Conservation (phyloP, 1,140 invertebrate genomes). For the Mycetomoellerius zeteki region DNA sequence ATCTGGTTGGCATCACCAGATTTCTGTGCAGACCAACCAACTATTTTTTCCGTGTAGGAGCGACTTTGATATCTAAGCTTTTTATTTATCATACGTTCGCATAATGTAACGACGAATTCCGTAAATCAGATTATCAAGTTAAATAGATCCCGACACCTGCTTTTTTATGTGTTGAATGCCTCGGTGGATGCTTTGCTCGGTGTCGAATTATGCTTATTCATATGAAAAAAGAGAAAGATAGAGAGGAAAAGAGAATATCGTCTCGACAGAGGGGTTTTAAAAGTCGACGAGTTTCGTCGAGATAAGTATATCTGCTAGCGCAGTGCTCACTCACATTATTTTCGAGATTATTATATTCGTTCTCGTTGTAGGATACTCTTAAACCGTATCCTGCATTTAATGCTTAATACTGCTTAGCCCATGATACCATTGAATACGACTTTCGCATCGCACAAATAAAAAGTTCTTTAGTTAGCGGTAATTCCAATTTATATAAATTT, state of each 20-base stretch:
- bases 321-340: neutral
- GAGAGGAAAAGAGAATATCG: constrained; percentile 3
- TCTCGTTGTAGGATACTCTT: neutral
- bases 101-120: constrained; percentile 59
- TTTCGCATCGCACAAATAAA: neutral
- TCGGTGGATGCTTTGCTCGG: neutral
- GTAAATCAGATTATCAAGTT: constrained; percentile 61
- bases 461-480: neutral
- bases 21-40: too few species aligned
- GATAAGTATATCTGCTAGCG: constrained; percentile 53
- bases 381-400: neutral
- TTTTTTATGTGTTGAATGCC: constrained; percentile 37
- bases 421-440: neutral
- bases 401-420: neutral
- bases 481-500: neutral
- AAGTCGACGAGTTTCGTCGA: constrained; percentile 32
- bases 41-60: too few species aligned
- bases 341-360: constrained; percentile 33
- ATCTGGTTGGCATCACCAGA: too few species aligned
- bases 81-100: constrained; percentile 62
- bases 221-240: constrained; percentile 28
- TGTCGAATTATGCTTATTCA: constrained; percentile 60
- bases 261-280: constrained; percentile 31
- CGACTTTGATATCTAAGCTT: neutral
- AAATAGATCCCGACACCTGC: constrained; percentile 50